Evolutionary conservation across 2,797 vertebrate genomes (phyloP).

Genomic region (Aphelocoma californica): DNA sequence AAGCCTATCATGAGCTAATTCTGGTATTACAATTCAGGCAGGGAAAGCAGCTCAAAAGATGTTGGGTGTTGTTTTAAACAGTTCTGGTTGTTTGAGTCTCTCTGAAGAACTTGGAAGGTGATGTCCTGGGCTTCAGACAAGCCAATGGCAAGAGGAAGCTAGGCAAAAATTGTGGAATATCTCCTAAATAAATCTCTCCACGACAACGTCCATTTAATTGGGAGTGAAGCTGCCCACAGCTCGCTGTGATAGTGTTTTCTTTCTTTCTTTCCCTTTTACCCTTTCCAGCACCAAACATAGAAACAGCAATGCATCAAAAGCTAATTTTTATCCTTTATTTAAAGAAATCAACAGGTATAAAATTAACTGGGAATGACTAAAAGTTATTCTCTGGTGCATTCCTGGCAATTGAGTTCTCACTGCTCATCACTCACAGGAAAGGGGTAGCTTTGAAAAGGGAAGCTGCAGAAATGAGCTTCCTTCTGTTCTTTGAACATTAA

Average conservation of each 20-base stretch:
- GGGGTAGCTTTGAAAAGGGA: neutral
- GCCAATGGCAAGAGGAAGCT: neutral
- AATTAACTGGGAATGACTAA: neutral
- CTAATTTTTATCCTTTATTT: neutral
- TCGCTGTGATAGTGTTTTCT: neutral
- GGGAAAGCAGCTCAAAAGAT: neutral
- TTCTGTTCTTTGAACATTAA: neutral
- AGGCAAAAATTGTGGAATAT: neutral
- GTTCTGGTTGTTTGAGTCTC: neutral
- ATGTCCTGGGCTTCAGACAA: neutral
- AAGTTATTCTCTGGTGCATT: neutral
- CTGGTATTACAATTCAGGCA: neutral
- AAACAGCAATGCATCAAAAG: neutral
- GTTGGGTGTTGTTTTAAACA: neutral
- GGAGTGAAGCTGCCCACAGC: neutral
- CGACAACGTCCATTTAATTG: fast-evolving
- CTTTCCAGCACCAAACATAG: neutral
- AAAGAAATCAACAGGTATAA: neutral
- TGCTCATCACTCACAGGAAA: neutral
- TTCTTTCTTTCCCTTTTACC: neutral
- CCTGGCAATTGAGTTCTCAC: neutral
- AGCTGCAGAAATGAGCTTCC: neutral
- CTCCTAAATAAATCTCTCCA: neutral
- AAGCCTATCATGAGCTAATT: neutral
- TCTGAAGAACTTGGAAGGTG: neutral